These are phyloP conservation scores for Drosophila serrata DNA, from an alignment of 1,140 invertebrate species.

Conservation along the genomic window DNA sequence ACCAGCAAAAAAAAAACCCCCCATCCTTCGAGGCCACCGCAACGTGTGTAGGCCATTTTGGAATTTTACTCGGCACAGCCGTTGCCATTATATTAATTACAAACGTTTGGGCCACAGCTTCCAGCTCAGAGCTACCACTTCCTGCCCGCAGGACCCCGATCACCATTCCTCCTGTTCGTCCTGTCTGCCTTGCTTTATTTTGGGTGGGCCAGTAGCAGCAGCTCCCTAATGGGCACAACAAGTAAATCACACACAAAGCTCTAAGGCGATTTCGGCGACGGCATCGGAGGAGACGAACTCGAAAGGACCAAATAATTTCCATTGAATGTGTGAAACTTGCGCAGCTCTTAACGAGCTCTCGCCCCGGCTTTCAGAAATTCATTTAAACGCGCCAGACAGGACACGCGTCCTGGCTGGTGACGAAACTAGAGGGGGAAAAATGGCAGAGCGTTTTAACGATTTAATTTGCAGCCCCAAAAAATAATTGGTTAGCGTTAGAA, in stretches of 20 bases:
- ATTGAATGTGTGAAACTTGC: constrained; percentile 58
- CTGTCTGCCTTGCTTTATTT: constrained; percentile 22
- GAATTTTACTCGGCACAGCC: constrained; percentile 66
- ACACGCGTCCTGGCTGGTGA: constrained; percentile 33
- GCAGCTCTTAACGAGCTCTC: constrained; percentile 68
- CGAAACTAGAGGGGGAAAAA: constrained; percentile 32
- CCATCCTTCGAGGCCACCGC: constrained; percentile 37
- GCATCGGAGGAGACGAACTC: constrained; percentile 42
- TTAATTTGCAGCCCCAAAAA: constrained; percentile 30
- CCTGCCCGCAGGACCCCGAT: constrained; percentile 12
- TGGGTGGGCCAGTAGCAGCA: constrained; percentile 4
- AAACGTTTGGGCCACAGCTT: constrained; percentile 72
- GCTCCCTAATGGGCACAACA: constrained; percentile 77
- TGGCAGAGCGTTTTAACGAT: constrained; percentile 34
- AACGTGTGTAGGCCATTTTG: constrained; percentile 80
- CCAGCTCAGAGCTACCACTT: constrained; percentile 25
- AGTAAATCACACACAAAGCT: constrained; percentile 83
- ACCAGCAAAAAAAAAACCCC: not conserved
- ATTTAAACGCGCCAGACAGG: constrained; percentile 59
- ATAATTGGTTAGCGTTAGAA: constrained; percentile 20
- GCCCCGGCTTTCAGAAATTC: constrained; percentile 43
- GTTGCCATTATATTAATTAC: constrained; percentile 83
- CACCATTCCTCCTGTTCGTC: constrained; percentile 5
- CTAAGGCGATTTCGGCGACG: constrained; percentile 76
- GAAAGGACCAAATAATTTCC: constrained; percentile 59